Evolutionary conservation across 1,140 invertebrate genomes (phyloP).

Genomic region (Drosophila watanabei): DNA sequence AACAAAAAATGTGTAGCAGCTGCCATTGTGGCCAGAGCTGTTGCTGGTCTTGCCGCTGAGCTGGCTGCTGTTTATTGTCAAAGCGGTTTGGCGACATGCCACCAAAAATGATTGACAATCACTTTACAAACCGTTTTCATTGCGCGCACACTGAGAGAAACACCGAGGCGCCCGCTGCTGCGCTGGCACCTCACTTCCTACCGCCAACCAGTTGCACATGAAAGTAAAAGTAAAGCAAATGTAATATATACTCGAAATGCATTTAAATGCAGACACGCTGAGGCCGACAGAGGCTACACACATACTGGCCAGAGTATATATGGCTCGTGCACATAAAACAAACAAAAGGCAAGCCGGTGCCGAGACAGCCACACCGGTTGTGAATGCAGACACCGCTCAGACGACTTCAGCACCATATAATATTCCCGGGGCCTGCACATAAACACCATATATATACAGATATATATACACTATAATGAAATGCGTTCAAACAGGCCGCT

Average conservation of each 20-base stretch:
- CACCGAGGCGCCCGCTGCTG: constrained; percentile 38
- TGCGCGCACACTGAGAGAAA: constrained; percentile 53
- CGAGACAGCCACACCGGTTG: constrained; percentile 75
- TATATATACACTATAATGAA: constrained; percentile 60
- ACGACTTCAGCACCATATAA: constrained; percentile 34
- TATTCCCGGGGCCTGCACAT: constrained; percentile 21
- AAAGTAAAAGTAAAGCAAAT: constrained; percentile 83
- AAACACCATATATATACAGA: constrained; percentile 20
- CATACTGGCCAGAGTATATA: constrained; percentile 4
- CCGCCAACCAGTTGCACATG: constrained; percentile 80
- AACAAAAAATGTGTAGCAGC: constrained; percentile 68
- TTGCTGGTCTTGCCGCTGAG: constrained; percentile 16
- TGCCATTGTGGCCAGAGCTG: constrained; percentile 44
- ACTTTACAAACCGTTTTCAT: constrained; percentile 80
- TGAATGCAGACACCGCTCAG: constrained; percentile 63
- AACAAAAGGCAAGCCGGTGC: constrained; percentile 69
- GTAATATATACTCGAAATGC: constrained; percentile 48
- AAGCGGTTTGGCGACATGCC: constrained; percentile 79
- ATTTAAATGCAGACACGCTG: constrained; percentile 68
- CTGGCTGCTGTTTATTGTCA: constrained; percentile 62
- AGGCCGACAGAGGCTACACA: constrained; percentile 7
- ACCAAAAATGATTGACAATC: constrained; percentile 83
- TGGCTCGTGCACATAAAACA: constrained; percentile 56
- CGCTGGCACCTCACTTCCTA: constrained; percentile 53
- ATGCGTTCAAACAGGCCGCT: constrained; percentile 76